Evolutionary conservation across 1,140 invertebrate species (phyloP), one percentile per base, ranked within the genome.

Genomic region (Drosophila bipectinata): DNA sequence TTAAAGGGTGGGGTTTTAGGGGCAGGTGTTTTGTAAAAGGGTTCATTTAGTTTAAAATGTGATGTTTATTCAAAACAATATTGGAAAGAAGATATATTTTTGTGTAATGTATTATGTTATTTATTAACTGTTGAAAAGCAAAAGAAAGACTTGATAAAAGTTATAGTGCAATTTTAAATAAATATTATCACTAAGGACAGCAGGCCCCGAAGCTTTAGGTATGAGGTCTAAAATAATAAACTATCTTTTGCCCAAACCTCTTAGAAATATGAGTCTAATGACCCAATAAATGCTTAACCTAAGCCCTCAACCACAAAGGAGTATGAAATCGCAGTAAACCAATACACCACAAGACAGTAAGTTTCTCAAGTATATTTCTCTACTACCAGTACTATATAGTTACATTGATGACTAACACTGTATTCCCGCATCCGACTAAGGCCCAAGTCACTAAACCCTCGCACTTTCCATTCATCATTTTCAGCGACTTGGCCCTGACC

Each of bases 401-500:
- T 66, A 56, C 32, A 56, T 14, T 10, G n/a, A 56, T 49, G 62
- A 55, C 41, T 32, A 18, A 7, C 63, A 34, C 18, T 55, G 64
- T 66, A 12, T 12, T 37, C 34, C 34, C 34, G 34, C 10, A 37
- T 37, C 10, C 8, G 32, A 34, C 32, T 34, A 6, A 15, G 10
- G 3, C 34, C 34, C 8, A 14, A 14, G 26, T 12, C 58, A 28
- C 26, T 28, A 34, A 10, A 8, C 59, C 63, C 24, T 44, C 51
- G 1, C 7, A 39, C 24, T 44, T 62, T 62, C 49, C 67, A 69
- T 69, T 26, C 66, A 69, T 69, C 63, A 69, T 48, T 12, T 0
- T 9, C 41, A 54, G 24, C 72, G 34, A 58, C 60, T n/a, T 66
- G 68, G 52, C 60, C 51, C 44, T 77, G 60, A 53, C 73, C 55